Conservation (phyloP, 2,113 vertebrate species). For the Neogale vison region DNA sequence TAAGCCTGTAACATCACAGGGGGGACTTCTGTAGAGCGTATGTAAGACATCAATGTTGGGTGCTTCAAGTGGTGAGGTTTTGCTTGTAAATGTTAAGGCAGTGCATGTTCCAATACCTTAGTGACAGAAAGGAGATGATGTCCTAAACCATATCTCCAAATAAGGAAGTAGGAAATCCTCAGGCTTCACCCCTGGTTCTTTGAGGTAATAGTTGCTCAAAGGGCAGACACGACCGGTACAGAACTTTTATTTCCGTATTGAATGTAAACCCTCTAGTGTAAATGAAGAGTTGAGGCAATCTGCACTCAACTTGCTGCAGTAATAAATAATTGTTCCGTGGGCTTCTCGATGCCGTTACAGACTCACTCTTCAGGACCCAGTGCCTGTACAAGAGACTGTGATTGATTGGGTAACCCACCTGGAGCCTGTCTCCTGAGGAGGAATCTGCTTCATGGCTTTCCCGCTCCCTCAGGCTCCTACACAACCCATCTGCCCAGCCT, state of each 20-base stretch:
- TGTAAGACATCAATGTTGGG: not conserved
- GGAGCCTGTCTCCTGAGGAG: not conserved
- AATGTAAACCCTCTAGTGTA: not conserved
- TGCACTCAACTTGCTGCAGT: not conserved
- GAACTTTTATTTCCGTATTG: not conserved
- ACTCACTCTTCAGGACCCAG: not conserved
- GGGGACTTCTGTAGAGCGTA: not conserved
- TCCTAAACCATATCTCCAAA: not conserved
- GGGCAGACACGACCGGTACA: not conserved
- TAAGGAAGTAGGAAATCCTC: not conserved
- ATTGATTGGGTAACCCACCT: not conserved
- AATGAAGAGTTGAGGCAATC: not conserved
- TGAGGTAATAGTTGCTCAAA: not conserved
- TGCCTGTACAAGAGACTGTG: not conserved
- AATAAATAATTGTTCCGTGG: not conserved
- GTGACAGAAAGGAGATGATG: not conserved
- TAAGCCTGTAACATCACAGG: not conserved
- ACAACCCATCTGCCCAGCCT: not conserved
- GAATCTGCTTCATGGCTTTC: not conserved
- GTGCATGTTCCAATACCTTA: not conserved
- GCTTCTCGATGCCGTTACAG: not conserved
- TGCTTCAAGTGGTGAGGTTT: not conserved
- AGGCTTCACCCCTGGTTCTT: not conserved
- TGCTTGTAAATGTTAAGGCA: not conserved
- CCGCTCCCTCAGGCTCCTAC: not conserved